A percentile compares a stretch with the other conserved stretches of the same genome.
These are phyloP conservation scores for Drosophila nr. perissopoda DNA, from an alignment of 2,888 invertebrate genomes.

Conservation along the genomic window DNA sequence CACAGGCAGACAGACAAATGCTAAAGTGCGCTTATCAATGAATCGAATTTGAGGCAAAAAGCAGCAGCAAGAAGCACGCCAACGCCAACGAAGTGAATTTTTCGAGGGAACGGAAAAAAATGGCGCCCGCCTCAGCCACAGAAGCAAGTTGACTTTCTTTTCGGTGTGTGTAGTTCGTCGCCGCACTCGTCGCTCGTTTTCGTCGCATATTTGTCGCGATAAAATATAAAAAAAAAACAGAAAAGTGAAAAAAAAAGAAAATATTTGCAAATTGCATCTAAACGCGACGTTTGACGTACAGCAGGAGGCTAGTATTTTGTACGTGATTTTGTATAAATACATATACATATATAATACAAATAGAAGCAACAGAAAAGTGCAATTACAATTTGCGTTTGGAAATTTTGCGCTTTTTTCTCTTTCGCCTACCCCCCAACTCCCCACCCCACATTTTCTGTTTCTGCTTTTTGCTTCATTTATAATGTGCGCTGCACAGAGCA, in stretches of 20 bases:
- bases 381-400: constrained; percentile 82
- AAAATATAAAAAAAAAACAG: constrained; percentile 23
- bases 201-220: constrained; percentile 77
- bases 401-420: constrained; percentile 82
- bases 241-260: constrained; percentile 50
- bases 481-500: constrained; percentile 85
- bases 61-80: constrained; percentile 61
- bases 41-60: constrained; percentile 50
- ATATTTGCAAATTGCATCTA: constrained; percentile 64
- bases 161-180: constrained; percentile 73
- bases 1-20: constrained; percentile 64
- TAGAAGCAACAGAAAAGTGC: constrained; percentile 79
- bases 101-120: constrained; percentile 80
- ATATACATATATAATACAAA: constrained; percentile 75
- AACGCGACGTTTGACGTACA: constrained; percentile 58
- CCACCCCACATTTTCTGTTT: constrained; percentile 38
- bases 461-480: constrained; percentile 67
- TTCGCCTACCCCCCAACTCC: constrained; percentile 63
- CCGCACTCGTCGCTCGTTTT: constrained; percentile 73
- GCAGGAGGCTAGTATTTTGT: constrained; percentile 81
- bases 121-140: constrained; percentile 82
- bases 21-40: constrained; percentile 74
- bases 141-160: constrained; percentile 83
- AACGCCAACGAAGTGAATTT: constrained; percentile 74
- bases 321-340: constrained; percentile 78